phyloP scores from a whole-genome alignment of 2,888 invertebrate genomes.

The Dione vanillae region DNA sequence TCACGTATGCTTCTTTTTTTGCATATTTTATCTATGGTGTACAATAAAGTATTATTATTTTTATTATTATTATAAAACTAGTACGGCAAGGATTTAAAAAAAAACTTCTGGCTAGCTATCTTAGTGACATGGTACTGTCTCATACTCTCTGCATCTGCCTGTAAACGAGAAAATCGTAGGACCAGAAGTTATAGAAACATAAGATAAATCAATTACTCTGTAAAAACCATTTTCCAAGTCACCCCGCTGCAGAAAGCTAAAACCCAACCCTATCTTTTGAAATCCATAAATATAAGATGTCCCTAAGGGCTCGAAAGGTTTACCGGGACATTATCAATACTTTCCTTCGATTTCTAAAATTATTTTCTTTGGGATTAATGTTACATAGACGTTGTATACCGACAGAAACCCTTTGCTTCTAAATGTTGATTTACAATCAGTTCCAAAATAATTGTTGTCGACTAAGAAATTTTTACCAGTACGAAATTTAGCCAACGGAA shows the following conservation, averaged over 20 bases:
- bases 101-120: no score
- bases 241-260: slow-evolving; percentile 49
- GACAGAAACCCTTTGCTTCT: not conserved
- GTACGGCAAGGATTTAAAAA: no score
- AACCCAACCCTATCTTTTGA: slow-evolving; percentile 54
- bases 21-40: no score
- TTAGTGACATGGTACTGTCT: no score
- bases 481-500: no score
- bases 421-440: not conserved
- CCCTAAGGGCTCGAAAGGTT: slow-evolving; percentile 52
- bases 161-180: no score
- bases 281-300: slow-evolving; percentile 54
- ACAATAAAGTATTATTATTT: no score
- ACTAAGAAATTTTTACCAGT: not conserved
- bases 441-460: not conserved
- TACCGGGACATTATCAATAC: slow-evolving; percentile 49
- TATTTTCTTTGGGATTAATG: slow-evolving; percentile 25
- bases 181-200: slow-evolving; percentile 8
- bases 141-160: no score
- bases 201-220: slow-evolving; percentile 41
- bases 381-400: slow-evolving; percentile 1
- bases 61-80: no score
- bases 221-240: slow-evolving; percentile 39
- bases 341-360: slow-evolving; percentile 43
- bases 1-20: no score